Conservation (phyloP, 92 coral and sea anemone species). For the Epizoanthus illoricatus region DNA sequence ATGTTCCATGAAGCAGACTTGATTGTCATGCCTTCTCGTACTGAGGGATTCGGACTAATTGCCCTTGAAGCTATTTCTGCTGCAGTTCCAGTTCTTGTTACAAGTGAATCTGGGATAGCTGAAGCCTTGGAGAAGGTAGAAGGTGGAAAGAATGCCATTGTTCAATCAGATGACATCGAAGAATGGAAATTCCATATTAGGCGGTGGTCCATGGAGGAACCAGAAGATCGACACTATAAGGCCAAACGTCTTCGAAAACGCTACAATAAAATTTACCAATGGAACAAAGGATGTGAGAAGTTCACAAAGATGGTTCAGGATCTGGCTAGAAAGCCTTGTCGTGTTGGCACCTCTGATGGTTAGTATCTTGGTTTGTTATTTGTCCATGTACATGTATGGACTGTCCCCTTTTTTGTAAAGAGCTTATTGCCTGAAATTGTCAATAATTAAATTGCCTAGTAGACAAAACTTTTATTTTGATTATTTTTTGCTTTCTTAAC, state of each 20-base stretch:
- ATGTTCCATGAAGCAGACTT: no score
- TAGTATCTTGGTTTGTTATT: no score
- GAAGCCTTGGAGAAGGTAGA: slow-evolving; percentile 21
- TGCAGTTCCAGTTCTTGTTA: slow-evolving; percentile 26
- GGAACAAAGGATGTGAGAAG: slow-evolving; percentile 10
- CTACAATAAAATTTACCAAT: slow-evolving; percentile 5
- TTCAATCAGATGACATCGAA: neutral
- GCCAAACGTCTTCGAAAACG: slow-evolving; percentile 13
- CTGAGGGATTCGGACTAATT: slow-evolving; percentile 38
- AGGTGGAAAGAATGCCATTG: slow-evolving; percentile 12
- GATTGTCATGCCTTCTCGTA: neutral
- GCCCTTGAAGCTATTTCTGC: slow-evolving; percentile 41
- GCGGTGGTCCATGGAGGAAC: neutral
- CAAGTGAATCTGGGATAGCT: slow-evolving; percentile 37
- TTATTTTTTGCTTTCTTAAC: no score
- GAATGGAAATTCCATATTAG: slow-evolving; percentile 12
- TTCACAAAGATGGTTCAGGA: slow-evolving; percentile 1
- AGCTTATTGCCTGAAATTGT: no score
- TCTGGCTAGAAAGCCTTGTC: no score
- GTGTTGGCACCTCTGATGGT: no score
- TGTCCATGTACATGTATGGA: no score
- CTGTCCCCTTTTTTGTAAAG: no score
- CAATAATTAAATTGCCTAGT: no score
- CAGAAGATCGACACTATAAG: slow-evolving; percentile 19
- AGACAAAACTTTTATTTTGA: no score